Conservation (phyloP, 2,797 vertebrate species). For the Clarias pachynema region DNA sequence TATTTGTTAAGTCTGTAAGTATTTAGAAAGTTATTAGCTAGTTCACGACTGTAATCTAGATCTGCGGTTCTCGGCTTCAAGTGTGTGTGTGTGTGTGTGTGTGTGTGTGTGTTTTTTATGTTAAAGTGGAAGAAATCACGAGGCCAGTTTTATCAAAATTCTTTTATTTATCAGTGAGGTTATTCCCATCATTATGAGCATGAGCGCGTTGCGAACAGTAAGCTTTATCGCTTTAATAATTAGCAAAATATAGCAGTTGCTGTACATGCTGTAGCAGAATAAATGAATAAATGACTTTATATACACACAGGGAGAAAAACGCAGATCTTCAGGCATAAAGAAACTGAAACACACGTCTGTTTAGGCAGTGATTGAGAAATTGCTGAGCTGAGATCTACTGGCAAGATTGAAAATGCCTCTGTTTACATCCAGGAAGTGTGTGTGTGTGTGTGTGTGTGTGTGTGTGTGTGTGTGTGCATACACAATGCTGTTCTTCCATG, state of each 20-base stretch:
- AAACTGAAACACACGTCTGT: conserved; percentile 6
- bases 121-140: neutral
- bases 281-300: neutral
- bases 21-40: neutral
- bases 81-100: neutral
- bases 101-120: conserved; percentile 7
- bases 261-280: neutral
- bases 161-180: neutral
- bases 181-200: neutral
- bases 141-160: neutral
- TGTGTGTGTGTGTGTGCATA: conserved; percentile 7
- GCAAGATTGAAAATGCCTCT: neutral
- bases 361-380: neutral
- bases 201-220: neutral
- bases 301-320: neutral
- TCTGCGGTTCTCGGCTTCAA: neutral
- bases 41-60: conserved; percentile 2
- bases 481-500: conserved; percentile 59
- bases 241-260: neutral
- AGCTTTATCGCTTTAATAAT: neutral
- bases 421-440: conserved; percentile 2
- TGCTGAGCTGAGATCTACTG: neutral
- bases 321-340: neutral
- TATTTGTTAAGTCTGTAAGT: neutral
- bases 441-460: conserved; percentile 8